A percentile compares a stretch with the other conserved stretches of the same genome.
Evolutionary conservation across 2,888 invertebrate species (phyloP).

Genomic region (Melikaiella ostensackeni): DNA sequence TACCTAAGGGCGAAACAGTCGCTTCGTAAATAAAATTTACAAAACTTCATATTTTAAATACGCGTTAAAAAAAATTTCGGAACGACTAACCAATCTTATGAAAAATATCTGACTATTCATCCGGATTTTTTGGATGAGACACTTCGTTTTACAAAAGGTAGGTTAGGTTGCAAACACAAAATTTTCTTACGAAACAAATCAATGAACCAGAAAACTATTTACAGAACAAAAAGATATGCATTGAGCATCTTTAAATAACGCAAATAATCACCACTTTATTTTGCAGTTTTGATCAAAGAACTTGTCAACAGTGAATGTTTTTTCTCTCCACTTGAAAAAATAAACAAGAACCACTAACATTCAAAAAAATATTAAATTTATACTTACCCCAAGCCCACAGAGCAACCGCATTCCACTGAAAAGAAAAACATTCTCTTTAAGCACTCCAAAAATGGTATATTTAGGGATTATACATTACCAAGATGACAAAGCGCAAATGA

Average conservation of each 20-base stretch:
- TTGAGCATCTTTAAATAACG: neutral
- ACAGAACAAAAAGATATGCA: neutral
- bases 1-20: too few species aligned
- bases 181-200: neutral
- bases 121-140: too few species aligned
- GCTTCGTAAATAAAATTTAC: too few species aligned
- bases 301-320: neutral
- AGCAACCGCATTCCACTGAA: constrained; percentile 99
- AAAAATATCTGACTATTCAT: too few species aligned
- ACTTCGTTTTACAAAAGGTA: too few species aligned
- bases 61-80: too few species aligned
- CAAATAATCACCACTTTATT: neutral
- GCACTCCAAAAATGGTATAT: constrained; percentile 8
- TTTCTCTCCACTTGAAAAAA: neutral
- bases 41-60: too few species aligned
- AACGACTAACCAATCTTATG: too few species aligned
- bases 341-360: neutral
- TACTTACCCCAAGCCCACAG: constrained; percentile 98
- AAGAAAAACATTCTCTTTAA: constrained; percentile 65
- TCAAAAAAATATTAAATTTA: neutral
- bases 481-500: constrained; percentile 63
- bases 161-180: too few species aligned
- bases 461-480: neutral
- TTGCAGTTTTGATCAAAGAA: neutral
- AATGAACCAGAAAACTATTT: neutral